Percentiles rank a stretch among this genome's conserved stretches.
These are phyloP conservation scores for Etheostoma perlongum DNA, from an alignment of 2,797 vertebrate genomes.

Conservation along the genomic window DNA sequence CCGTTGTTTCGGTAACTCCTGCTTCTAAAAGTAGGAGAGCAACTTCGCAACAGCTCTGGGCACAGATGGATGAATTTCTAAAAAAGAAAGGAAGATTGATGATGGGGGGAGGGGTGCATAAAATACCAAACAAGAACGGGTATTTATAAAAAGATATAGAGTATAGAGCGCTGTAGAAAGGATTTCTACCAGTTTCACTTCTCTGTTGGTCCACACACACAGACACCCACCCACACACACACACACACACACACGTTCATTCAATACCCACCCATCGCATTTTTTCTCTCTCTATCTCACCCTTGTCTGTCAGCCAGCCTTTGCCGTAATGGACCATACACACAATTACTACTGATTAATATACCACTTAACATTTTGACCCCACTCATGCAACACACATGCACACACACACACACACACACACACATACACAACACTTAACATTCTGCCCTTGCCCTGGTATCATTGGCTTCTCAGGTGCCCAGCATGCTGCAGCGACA, in stretches of 20 bases:
- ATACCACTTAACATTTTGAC: conserved; percentile 78
- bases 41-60: conserved; percentile 66
- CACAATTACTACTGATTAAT: conserved; percentile 82
- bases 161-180: conserved; percentile 38
- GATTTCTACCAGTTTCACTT: conserved; percentile 80
- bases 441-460: conserved; percentile 67
- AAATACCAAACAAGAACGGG: conserved; percentile 56
- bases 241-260: conserved; percentile 27
- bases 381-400: conserved; percentile 64
- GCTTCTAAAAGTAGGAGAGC: conserved; percentile 77
- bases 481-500: conserved; percentile 64
- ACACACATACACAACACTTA: conserved; percentile 59
- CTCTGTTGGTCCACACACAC: conserved; percentile 62
- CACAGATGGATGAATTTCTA: conserved; percentile 69
- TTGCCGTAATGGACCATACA: conserved; percentile 76
- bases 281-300: conserved; percentile 28
- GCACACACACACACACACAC: conserved; percentile 25
- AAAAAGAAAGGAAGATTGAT: conserved; percentile 64
- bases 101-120: conserved; percentile 15
- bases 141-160: conserved; percentile 74
- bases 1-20: conserved; percentile 71
- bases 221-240: conserved; percentile 27
- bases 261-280: conserved; percentile 23
- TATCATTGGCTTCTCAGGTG: conserved; percentile 75
- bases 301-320: conserved; percentile 62